These are phyloP conservation scores for Cephalopholis sonnerati DNA, from an alignment of 2,113 vertebrate genomes.

Conservation along the genomic window DNA sequence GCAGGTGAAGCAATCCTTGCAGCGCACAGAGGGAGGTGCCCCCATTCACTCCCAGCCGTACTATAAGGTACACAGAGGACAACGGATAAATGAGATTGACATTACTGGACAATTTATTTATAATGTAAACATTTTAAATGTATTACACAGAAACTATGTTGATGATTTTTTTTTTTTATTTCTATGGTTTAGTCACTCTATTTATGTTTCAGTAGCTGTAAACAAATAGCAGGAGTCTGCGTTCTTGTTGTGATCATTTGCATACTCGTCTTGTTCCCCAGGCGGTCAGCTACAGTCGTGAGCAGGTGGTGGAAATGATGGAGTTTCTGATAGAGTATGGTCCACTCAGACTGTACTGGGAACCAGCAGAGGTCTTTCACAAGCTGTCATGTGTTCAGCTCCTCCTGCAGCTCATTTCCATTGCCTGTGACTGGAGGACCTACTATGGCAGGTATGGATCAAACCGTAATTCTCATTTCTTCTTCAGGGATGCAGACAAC, in stretches of 20 bases:
- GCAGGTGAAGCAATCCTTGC: slow-evolving; percentile 97
- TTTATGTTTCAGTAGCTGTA: not conserved
- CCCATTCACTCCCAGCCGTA: slow-evolving; percentile 95
- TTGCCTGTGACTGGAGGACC: slow-evolving; percentile 98
- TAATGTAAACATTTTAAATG: not conserved
- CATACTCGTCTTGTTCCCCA: slow-evolving; percentile 60
- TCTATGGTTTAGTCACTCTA: not conserved
- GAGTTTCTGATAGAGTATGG: slow-evolving; percentile 98
- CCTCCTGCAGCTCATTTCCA: slow-evolving; percentile 96
- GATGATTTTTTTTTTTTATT: too few species aligned
- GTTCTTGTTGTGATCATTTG: not conserved
- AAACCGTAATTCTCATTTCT: not conserved
- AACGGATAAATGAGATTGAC: not conserved
- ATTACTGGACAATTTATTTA: not conserved
- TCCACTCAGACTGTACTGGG: slow-evolving; percentile 95
- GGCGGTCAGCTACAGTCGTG: slow-evolving; percentile 96
- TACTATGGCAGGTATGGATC: slow-evolving; percentile 95
- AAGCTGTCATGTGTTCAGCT: slow-evolving; percentile 97
- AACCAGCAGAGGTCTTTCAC: slow-evolving; percentile 97
- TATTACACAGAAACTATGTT: not conserved
- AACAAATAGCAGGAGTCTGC: not conserved
- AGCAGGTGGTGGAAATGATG: slow-evolving; percentile 99
- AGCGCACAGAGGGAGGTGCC: slow-evolving; percentile 96
- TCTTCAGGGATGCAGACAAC: not conserved
- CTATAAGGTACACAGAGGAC: slow-evolving; percentile 89